A percentile compares a stretch with the other conserved stretches of the same genome.
Conservation (phyloP, 2,113 vertebrate genomes). For the Amazona guildingii region DNA sequence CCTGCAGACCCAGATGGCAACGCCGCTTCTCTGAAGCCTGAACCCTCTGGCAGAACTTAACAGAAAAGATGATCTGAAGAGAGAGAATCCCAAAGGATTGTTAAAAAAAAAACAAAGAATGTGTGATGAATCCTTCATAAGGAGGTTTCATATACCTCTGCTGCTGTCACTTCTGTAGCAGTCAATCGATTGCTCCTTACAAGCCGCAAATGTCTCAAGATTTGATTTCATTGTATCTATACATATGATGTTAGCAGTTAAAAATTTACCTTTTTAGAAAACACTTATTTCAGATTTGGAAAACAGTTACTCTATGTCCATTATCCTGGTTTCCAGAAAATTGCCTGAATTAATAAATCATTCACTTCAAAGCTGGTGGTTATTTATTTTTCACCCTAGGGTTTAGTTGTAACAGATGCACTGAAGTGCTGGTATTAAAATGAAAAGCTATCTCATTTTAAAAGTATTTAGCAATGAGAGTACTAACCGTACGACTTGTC, state of each 20-base stretch:
- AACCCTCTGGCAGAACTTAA: not conserved
- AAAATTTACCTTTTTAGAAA: not conserved
- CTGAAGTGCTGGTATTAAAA: constrained; percentile 41
- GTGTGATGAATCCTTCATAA: not conserved
- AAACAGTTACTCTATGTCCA: not conserved
- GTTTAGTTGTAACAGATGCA: constrained; percentile 60
- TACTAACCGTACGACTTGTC: constrained; percentile 15
- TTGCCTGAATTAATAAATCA: constrained; percentile 51
- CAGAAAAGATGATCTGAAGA: not conserved
- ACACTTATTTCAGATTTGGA: constrained; percentile 7
- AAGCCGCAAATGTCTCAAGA: not conserved
- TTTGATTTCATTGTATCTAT: not conserved
- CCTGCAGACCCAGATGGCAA: not conserved
- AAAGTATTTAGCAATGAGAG: constrained; percentile 50
- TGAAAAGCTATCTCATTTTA: constrained; percentile 53
- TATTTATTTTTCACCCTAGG: constrained; percentile 67
- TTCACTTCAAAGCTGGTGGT: constrained; percentile 51
- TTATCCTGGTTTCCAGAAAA: constrained; percentile 26
- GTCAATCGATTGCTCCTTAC: not conserved
- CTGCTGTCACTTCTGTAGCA: not conserved
- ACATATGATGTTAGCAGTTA: not conserved
- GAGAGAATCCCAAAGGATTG: not conserved
- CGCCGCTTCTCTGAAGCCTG: not conserved
- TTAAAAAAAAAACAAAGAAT: not conserved
- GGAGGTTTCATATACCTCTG: not conserved